Conservation (phyloP, 2,113 vertebrate species). For the Gymnobelideus leadbeateri region DNA sequence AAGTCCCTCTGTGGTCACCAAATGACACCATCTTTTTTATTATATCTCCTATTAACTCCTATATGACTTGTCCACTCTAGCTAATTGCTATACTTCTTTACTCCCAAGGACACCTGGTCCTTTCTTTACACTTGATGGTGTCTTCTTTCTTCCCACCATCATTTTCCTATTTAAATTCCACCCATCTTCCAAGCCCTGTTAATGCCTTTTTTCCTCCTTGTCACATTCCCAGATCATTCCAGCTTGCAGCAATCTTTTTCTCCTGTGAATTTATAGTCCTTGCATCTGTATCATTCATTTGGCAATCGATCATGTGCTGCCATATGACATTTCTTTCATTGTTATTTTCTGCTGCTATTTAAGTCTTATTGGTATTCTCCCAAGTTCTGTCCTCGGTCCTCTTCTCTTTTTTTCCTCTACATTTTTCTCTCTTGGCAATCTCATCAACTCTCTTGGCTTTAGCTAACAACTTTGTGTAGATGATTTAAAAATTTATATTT, state of each 20-base stretch:
- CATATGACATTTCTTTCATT: not conserved
- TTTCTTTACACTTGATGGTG: not conserved
- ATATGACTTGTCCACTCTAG: not conserved
- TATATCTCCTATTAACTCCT: not conserved
- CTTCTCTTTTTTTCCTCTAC: not conserved
- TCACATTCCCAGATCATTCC: not conserved
- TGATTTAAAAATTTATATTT: not conserved
- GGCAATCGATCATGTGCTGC: not conserved
- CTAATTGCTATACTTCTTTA: not conserved
- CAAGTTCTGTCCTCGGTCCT: not conserved
- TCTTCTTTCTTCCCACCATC: not conserved
- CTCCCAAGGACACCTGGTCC: not conserved
- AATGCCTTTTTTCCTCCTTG: not conserved
- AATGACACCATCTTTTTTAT: not conserved
- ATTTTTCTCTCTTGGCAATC: not conserved
- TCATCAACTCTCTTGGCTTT: not conserved
- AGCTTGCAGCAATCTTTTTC: not conserved
- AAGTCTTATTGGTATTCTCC: slow-evolving; percentile 1
- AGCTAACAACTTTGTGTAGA: not conserved
- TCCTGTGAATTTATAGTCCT: not conserved
- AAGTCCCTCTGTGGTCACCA: not conserved
- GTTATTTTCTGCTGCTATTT: slow-evolving; percentile 1
- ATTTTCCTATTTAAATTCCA: not conserved
- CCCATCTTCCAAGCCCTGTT: not conserved
- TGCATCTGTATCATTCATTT: not conserved